Evolutionary conservation across 2,797 vertebrate genomes (phyloP).

Genomic region (Platalea minor): DNA sequence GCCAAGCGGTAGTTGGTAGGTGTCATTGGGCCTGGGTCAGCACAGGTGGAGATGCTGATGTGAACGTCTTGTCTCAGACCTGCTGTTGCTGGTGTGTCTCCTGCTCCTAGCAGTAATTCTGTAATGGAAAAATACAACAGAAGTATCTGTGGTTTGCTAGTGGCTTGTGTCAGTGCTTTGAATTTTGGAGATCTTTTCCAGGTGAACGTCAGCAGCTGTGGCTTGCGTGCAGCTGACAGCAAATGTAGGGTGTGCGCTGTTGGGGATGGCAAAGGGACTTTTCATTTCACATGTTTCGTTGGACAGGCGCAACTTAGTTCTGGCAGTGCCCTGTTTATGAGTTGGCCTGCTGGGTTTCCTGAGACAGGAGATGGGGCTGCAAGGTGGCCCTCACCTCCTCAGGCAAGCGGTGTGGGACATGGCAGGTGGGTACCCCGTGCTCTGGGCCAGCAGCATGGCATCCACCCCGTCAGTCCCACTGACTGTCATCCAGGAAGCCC

Average conservation of each 20-base stretch:
- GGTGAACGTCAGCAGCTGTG: background rate
- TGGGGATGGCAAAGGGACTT: background rate
- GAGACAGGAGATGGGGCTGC: background rate
- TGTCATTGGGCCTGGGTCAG: background rate
- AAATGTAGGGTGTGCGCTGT: background rate
- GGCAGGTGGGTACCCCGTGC: background rate
- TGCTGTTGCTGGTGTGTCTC: background rate
- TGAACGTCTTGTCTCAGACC: background rate
- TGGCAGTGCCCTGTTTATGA: background rate
- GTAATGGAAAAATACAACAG: background rate
- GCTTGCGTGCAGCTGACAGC: background rate
- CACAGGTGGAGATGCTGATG: background rate
- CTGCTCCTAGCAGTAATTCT: background rate
- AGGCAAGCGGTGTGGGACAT: rapidly evolving
- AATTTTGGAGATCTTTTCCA: background rate
- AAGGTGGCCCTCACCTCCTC: background rate
- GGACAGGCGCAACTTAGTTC: background rate
- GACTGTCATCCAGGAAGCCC: background rate
- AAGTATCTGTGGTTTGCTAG: background rate
- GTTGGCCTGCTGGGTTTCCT: background rate
- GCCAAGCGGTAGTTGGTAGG: background rate
- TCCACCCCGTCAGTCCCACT: background rate
- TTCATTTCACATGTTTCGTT: background rate
- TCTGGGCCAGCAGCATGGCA: background rate
- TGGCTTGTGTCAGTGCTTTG: background rate